These are phyloP conservation scores for Pristionchus entomophagus DNA, from an alignment of 2,888 invertebrate species.

Conservation along the genomic window DNA sequence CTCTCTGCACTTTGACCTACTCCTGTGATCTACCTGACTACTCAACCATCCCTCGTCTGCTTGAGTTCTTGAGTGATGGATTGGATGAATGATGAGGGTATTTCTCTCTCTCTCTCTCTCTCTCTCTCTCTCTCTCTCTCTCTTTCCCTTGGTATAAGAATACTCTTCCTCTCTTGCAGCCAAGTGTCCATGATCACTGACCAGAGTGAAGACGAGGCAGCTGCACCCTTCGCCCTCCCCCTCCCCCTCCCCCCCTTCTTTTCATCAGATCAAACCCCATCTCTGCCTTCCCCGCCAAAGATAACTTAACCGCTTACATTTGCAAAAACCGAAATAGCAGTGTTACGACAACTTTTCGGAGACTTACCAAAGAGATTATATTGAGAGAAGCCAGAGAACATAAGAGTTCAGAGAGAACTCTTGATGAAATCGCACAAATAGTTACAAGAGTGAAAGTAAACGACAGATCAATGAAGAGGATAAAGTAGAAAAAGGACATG, in stretches of 20 bases:
- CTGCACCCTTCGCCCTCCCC: background rate
- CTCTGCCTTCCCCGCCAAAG: too few species aligned
- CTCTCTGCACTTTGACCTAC: background rate
- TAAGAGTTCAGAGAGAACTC: background rate
- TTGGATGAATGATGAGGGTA: background rate
- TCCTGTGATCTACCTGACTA: background rate
- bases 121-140: background rate
- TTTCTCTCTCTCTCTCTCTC: background rate
- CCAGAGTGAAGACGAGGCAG: background rate
- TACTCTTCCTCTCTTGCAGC: constrained; percentile 21
- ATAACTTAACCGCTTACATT: background rate
- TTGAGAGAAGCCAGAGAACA: background rate
- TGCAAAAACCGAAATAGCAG: background rate
- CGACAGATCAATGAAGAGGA: background rate
- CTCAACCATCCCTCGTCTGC: background rate
- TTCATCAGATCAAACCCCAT: background rate
- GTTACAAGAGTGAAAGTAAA: background rate
- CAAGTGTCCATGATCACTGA: background rate
- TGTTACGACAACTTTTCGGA: background rate
- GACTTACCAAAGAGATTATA: background rate
- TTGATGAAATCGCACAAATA: constrained; percentile 16
- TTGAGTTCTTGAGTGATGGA: constrained; percentile 2
- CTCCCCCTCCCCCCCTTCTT: background rate
- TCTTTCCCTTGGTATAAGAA: background rate
- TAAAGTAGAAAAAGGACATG: background rate